Evolutionary conservation across 1,140 invertebrate species (phyloP).

Genomic region (Yoshiicerus persimilis): DNA sequence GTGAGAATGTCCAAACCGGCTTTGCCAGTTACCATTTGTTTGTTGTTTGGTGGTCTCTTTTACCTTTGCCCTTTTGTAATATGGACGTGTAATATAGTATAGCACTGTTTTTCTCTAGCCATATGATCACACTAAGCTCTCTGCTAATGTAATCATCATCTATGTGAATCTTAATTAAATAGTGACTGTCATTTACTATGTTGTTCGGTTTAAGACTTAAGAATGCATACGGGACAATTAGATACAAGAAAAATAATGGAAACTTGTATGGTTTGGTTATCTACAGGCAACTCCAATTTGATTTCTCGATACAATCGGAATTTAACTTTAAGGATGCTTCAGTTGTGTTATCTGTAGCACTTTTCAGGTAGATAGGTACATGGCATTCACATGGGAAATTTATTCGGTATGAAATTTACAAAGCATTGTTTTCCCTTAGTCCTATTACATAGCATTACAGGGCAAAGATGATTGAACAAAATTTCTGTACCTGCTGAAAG

Average conservation of each 20-base stretch:
- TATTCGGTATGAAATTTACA: background rate
- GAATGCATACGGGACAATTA: background rate
- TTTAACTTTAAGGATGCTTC: background rate
- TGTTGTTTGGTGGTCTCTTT: constrained; percentile 7
- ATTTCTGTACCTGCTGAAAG: background rate
- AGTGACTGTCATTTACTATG: background rate
- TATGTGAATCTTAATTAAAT: background rate
- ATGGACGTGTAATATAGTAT: background rate
- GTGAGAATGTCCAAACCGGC: background rate
- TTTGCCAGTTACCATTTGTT: constrained; percentile 8
- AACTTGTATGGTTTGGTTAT: background rate
- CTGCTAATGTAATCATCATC: background rate
- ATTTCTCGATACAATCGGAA: background rate
- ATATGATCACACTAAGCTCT: background rate
- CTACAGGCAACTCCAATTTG: background rate
- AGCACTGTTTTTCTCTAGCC: background rate
- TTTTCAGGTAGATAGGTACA: background rate
- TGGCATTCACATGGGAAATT: background rate
- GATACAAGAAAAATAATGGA: background rate
- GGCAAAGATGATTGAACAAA: background rate
- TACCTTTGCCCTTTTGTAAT: background rate
- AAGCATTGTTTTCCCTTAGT: background rate
- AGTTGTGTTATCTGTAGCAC: background rate
- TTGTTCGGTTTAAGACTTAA: background rate
- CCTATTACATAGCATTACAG: background rate